Base-by-base conservation (phyloP, 2,113 vertebrate genomes). In the Polypterus bichir region DNA sequence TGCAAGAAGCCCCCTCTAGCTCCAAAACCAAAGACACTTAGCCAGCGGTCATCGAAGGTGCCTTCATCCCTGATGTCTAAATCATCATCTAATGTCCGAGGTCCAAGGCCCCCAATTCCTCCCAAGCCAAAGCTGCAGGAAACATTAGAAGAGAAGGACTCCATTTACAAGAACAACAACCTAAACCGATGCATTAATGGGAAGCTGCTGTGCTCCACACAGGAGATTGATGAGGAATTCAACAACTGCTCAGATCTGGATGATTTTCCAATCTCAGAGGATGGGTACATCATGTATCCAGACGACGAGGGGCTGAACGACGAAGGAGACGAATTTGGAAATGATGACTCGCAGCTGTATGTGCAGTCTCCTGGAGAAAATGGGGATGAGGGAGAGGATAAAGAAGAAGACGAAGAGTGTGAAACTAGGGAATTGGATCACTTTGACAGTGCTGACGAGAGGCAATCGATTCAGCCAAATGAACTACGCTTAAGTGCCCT, bases 101-200 rank as follows among this genome's bases (percentile, higher is more conserved):
- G 90, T 54, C 88, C 88, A 1, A 97, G 94, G 72, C 92, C 92
- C 62, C 91, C 82, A 54, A 87, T 94, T 1, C 88, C 92, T 64
- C 93, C 92, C 1, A 98, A 97, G 72, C 93, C 93, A 61, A 90
- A 80, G 69, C 71, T 89, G 61, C 74, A 79, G 4, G 55, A 73
- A 67, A 75, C 85, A 54, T 57, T 69, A 0, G 88, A 91, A 54
- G 80, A 71, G 58, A 83, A 83, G 62, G 76, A 76, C 66, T 73
- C 67, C 47, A 65, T 74, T 53, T 73, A 79, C 54, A 65, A 71
- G 58, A 78, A 81, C 65, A 83, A 72, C 49, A 78, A 65, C 65
- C 70, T 93, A 62, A 83, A 73, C 70, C 81, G 74, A 52, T 88
- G 74, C 68, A 70, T 78, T 48, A 97, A 96, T 57, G 92, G 92